Conservation (phyloP, 2,797 vertebrate genomes). For the Alfaro cultratus region DNA sequence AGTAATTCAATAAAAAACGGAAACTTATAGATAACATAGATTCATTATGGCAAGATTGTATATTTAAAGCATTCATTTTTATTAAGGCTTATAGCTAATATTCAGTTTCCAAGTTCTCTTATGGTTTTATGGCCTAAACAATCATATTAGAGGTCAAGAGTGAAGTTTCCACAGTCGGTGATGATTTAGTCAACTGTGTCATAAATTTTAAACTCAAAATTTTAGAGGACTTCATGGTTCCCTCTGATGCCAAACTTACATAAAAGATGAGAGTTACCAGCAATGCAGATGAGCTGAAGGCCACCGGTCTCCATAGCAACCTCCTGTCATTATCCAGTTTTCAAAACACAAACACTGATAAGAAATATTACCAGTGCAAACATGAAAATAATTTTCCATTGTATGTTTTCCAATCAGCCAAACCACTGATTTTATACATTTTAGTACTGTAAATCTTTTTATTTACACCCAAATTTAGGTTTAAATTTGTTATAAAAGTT, state of each 20-base stretch:
- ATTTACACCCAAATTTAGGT: not conserved
- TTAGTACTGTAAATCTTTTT: not conserved
- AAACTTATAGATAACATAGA: not conserved
- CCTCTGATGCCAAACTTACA: not conserved
- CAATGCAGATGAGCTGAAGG: not conserved
- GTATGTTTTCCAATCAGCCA: not conserved
- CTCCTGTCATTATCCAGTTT: not conserved
- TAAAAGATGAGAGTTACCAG: not conserved
- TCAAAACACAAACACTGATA: not conserved
- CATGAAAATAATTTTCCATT: not conserved
- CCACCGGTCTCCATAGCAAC: not conserved
- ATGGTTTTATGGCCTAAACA: not conserved
- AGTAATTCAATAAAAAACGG: not conserved
- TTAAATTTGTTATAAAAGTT: not conserved
- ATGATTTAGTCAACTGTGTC: not conserved
- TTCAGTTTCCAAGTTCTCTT: too few relatives aligned
- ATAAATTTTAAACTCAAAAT: not conserved
- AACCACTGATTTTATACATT: not conserved
- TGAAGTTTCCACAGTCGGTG: not conserved
- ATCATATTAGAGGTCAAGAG: not conserved
- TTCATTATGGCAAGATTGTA: not conserved
- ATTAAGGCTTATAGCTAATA: not conserved
- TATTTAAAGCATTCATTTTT: not conserved
- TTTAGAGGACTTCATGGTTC: not conserved
- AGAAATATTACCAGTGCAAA: not conserved